Conservation (phyloP, 2,888 invertebrate genomes). For the Listrodromus nycthemerus region DNA sequence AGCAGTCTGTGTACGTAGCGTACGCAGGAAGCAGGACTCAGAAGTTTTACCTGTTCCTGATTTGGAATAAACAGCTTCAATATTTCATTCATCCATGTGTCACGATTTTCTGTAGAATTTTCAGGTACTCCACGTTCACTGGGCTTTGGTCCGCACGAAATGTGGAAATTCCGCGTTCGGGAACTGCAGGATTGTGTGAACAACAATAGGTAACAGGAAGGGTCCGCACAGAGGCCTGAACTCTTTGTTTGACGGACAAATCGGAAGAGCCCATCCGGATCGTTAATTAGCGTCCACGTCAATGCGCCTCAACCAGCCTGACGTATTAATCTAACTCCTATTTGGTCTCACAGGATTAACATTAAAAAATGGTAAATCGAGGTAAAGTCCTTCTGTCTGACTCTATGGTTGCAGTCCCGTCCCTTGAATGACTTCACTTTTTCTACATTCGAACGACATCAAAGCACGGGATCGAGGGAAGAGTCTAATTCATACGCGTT, state of each 20-base stretch:
- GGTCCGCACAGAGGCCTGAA: background rate
- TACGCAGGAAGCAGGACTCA: no score
- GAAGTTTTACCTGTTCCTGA: no score
- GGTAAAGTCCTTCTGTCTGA: conserved; percentile 29
- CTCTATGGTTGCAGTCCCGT: background rate
- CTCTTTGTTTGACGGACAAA: background rate
- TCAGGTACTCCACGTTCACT: background rate
- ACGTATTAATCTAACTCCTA: conserved; percentile 2
- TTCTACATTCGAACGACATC: conserved; percentile 17
- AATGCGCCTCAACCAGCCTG: background rate
- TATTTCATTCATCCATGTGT: background rate
- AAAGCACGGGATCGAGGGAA: conserved; percentile 10
- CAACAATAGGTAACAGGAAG: background rate
- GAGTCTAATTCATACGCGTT: conserved; percentile 35
- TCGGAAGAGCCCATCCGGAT: background rate
- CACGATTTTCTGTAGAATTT: background rate
- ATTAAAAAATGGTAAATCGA: conserved; percentile 24
- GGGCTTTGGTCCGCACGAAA: background rate
- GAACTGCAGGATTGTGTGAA: conserved; percentile 1
- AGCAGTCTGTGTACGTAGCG: no score
- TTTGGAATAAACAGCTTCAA: background rate
- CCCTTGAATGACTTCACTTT: conserved; percentile 30
- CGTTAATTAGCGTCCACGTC: background rate
- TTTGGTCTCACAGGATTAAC: conserved; percentile 10
- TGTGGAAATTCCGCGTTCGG: background rate